Base-by-base conservation (phyloP, 2,113 vertebrate genomes). In the Paramisgurnus dabryanus region DNA sequence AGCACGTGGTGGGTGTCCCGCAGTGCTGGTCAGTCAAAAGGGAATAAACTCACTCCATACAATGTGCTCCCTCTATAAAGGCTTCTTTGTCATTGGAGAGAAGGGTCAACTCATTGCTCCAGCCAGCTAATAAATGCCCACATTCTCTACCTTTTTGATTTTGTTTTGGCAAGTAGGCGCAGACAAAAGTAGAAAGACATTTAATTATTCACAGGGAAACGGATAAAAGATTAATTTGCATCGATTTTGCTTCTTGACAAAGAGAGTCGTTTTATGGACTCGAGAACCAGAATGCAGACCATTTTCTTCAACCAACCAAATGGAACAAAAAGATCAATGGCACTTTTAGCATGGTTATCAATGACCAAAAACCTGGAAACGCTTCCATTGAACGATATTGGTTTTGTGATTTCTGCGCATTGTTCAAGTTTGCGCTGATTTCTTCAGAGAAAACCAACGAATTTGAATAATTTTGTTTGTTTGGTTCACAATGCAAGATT, bases 171-270 rank as follows among this genome's bases (percentile, higher is more conserved):
- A 80, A 72, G 65, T 70, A 88, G 80, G 75, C 82, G 81, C 87
- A 87, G 84, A 93, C 91, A 93, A 92, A 92, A 90, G 92, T 88
- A 87, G 83, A 86, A 89, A 88, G 88, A 82, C 85, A 84, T 83
- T 87, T 70, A 91, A 90, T 91, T 92, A 92, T 93, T 92, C 93
- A 92, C 89, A 88, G 86, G 80, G 86, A 91, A 92, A 91, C 84
- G 89, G 84, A 93, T 90, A 94, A 94, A 93, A 88, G 92, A 90
- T 90, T 90, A 80, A 93, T 93, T 94, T 94, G 91, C 92, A 93
- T 94, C 89, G 90, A 94, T 92, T 93, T 92, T 80, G 81, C 87
- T 80, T 80, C 43, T 61, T 75, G 50, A 92, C 90, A 92, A 93
- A 91, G 86, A 89, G 55, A 87, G 87, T 86, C 45, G 82, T 89